Base-by-base conservation (phyloP, 2,888 invertebrate species). In the Pollenia angustigena region DNA sequence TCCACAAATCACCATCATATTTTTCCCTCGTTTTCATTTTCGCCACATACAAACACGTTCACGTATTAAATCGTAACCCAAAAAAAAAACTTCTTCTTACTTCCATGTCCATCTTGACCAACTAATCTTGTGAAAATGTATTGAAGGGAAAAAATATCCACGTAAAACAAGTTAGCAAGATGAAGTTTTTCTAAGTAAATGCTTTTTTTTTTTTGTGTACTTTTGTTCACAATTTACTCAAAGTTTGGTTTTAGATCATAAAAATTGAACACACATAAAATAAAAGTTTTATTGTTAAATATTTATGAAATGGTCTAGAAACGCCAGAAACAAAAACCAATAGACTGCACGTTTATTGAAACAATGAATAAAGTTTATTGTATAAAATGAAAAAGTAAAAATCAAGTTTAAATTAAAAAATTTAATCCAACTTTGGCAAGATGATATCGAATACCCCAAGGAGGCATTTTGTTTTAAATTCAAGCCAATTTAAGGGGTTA, bases 331-430 rank as follows among this genome's bases (percentile, higher is more conserved):
- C 10, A 56, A 58, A 40, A 58, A 14, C 58, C 44, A 44, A 69
- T 50, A 52, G 60, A 69, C 40, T 32, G 32, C 32, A 32, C 4
- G 0, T 32, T 32, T 32, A 32, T 32, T 79, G 23, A 32, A 52
- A 60, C 50, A 62, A 62, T n/a, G 54, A 18, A 23, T 11, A 23
- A 32, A 9, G 0, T 71, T 54, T 9, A 54, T 68, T 40, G 48
- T 32, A 0, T 4, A 7, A 40, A 32, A 32, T 32, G 1, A 12
- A 9, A 42, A 42, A 16, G 32, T 12, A 44, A 44, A 74, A 60
- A 50, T 52, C 60, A 82, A 75, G 81, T 81, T 81, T 46, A 64
- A 64, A 81, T 81, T 81, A 72, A 81, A 64, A 56, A 62, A 81
- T 75, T 82, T 68, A 82, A 75, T 44, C 44, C 44, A 75, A 82